Evolutionary conservation across 1,140 invertebrate species (phyloP).

Genomic region (Platorchestia sp.): DNA sequence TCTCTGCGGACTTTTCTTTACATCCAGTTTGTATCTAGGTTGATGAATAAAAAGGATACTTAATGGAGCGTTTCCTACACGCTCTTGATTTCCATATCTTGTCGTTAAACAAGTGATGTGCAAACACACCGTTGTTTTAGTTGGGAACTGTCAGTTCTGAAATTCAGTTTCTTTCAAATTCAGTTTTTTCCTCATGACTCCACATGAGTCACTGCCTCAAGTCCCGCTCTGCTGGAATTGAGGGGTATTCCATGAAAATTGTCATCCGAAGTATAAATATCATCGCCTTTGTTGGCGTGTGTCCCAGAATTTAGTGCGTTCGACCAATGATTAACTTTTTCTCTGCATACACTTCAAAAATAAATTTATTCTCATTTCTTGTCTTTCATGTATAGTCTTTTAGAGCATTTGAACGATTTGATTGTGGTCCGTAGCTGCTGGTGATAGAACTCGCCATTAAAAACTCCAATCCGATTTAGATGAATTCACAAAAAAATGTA

Average conservation of each 20-base stretch:
- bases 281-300: neutral
- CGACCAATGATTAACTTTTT: neutral
- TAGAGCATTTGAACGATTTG: neutral
- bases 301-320: neutral
- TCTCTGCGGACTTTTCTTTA: too few species aligned
- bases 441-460: neutral
- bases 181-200: neutral
- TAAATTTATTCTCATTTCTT: neutral
- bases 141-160: neutral
- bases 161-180: neutral
- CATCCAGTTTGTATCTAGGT: too few species aligned
- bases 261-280: neutral
- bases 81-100: too few species aligned
- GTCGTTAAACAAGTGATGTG: too few species aligned
- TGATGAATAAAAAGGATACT: too few species aligned
- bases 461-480: neutral
- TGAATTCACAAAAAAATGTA: neutral
- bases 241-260: neutral
- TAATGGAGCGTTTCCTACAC: too few species aligned
- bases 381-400: neutral
- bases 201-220: neutral
- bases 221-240: neutral
- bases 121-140: neutral
- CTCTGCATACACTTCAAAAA: neutral
- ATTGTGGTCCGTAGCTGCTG: neutral